These are phyloP conservation scores for Stegostoma tigrinum DNA, from an alignment of 2,113 vertebrate genomes.

Conservation along the genomic window DNA sequence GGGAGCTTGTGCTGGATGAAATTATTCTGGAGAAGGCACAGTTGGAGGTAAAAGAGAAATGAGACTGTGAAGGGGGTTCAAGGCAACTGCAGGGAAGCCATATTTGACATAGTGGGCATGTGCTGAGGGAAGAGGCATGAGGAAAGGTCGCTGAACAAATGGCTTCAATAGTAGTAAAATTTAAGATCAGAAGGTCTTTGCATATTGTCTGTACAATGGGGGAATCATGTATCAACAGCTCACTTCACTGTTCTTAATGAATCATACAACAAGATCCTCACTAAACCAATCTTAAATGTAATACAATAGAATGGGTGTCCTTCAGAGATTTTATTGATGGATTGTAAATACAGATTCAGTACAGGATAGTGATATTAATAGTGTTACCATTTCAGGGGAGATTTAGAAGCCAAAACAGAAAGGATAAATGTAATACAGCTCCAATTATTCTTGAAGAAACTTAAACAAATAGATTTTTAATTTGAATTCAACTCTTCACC, in stretches of 20 bases:
- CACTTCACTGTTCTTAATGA: not conserved
- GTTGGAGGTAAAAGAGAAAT: not conserved
- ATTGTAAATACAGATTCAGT: not conserved
- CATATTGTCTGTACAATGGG: not conserved
- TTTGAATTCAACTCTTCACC: not conserved
- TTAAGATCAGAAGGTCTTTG: not conserved
- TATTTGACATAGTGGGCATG: not conserved
- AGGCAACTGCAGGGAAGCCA: not conserved
- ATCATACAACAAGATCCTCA: not conserved
- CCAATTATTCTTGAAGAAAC: not conserved
- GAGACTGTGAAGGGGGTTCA: not conserved
- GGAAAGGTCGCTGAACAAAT: not conserved
- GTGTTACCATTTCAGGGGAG: not conserved
- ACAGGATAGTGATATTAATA: too few species aligned
- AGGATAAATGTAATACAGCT: not conserved
- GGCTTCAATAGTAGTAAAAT: not conserved
- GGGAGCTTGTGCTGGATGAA: not conserved
- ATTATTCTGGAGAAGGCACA: not conserved
- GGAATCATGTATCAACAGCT: not conserved
- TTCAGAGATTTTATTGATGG: not conserved
- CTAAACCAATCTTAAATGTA: not conserved
- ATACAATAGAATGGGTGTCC: not conserved
- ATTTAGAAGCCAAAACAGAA: not conserved
- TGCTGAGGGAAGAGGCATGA: not conserved
- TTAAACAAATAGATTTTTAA: conserved; percentile 4